A percentile compares a stretch with the other conserved stretches of the same genome.
These are phyloP conservation scores for Sinocyclocheilus anophthalmus DNA, from an alignment of 2,113 vertebrate genomes.

Conservation along the genomic window DNA sequence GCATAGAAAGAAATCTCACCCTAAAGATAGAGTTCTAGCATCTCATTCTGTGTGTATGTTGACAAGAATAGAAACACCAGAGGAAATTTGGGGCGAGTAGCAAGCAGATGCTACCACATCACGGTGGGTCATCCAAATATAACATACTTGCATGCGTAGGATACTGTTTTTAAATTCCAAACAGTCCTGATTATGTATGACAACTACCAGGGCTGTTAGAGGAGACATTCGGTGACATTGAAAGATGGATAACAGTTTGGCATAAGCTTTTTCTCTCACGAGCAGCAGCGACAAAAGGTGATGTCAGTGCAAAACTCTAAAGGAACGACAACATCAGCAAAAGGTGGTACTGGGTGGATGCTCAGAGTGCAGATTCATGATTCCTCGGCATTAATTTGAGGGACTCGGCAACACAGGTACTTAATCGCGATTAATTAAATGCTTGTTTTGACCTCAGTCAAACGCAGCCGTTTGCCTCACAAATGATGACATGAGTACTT, in stretches of 20 bases:
- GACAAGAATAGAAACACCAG: slow-evolving; percentile 36
- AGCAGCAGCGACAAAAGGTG: slow-evolving; percentile 46
- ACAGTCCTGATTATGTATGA: slow-evolving; percentile 33
- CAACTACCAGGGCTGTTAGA: slow-evolving; percentile 32
- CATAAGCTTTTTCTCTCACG: slow-evolving; percentile 39
- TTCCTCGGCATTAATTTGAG: slow-evolving; percentile 17
- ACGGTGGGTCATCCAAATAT: slow-evolving; percentile 44
- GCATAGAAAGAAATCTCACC: slow-evolving; percentile 2
- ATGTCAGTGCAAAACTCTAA: slow-evolving; percentile 47
- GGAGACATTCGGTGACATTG: slow-evolving; percentile 37
- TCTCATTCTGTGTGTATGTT: slow-evolving; percentile 26
- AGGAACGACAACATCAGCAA: slow-evolving; percentile 50
- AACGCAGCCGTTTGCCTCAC: slow-evolving; percentile 17
- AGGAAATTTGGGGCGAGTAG: slow-evolving; percentile 37
- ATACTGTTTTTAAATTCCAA: slow-evolving; percentile 30
- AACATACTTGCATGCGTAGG: slow-evolving; percentile 34
- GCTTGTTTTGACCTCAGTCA: slow-evolving; percentile 45
- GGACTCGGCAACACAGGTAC: slow-evolving; percentile 33
- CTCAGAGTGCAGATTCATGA: slow-evolving; percentile 49
- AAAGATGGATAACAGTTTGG: slow-evolving; percentile 45
- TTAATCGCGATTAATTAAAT: slow-evolving; percentile 42
- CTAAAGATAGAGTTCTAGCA: not conserved
- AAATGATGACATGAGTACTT: slow-evolving; percentile 13
- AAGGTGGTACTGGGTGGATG: slow-evolving; percentile 44
- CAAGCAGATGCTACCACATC: slow-evolving; percentile 21